Conservation (phyloP, 2,888 invertebrate species). For the Hoplodrina blanda region DNA sequence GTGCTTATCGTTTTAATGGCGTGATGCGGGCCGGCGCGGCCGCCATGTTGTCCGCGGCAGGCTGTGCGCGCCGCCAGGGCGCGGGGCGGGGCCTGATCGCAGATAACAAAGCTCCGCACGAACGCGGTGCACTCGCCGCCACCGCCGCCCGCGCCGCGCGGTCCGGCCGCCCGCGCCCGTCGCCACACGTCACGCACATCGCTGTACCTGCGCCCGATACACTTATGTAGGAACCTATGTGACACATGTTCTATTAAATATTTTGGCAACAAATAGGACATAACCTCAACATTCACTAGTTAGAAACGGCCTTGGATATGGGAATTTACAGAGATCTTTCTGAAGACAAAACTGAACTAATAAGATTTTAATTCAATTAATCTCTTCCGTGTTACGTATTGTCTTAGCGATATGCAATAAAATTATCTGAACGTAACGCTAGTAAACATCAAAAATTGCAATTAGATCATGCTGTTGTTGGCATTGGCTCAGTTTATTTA, state of each 20-base stretch:
- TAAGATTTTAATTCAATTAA: slow-evolving; percentile 25
- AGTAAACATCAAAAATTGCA: slow-evolving; percentile 50
- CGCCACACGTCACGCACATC: slow-evolving; percentile 27
- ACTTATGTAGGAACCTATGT: slow-evolving; percentile 23
- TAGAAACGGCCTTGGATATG: background rate
- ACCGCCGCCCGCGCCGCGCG: slow-evolving; percentile 33
- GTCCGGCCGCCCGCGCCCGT: slow-evolving; percentile 32
- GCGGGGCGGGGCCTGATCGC: slow-evolving; percentile 79
- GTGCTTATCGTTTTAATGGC: background rate
- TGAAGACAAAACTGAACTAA: slow-evolving; percentile 1
- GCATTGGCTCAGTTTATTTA: slow-evolving; percentile 54
- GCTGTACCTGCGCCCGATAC: slow-evolving; percentile 30
- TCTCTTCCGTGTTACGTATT: slow-evolving; percentile 32
- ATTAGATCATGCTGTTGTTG: slow-evolving; percentile 54
- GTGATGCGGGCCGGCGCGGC: slow-evolving; percentile 60
- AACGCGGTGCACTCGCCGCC: slow-evolving; percentile 39
- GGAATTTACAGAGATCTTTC: slow-evolving; percentile 7
- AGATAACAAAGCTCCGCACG: slow-evolving; percentile 83
- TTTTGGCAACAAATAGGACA: slow-evolving; percentile 26
- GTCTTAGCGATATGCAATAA: slow-evolving; percentile 40
- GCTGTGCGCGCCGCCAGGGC: slow-evolving; percentile 60
- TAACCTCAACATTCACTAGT: background rate
- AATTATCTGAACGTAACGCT: slow-evolving; percentile 44
- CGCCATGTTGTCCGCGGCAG: slow-evolving; percentile 69
- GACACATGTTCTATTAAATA: slow-evolving; percentile 17